These are phyloP conservation scores for Amblyjoppa proteus DNA, from an alignment of 2,888 invertebrate genomes.

Conservation along the genomic window DNA sequence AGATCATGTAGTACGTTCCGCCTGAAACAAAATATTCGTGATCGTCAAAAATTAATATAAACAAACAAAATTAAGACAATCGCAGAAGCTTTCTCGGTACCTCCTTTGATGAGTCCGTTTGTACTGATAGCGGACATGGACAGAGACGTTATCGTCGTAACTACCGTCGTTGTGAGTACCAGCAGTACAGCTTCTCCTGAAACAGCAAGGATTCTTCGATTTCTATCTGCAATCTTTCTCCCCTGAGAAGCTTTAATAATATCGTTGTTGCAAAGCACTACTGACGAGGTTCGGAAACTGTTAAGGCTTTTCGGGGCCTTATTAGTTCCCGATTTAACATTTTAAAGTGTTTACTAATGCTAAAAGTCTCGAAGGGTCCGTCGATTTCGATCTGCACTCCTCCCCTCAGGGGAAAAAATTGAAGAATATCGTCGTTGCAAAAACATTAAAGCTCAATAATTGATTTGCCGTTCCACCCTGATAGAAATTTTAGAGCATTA, in stretches of 20 bases:
- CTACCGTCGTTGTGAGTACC: slow-evolving; percentile 93
- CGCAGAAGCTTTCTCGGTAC: slow-evolving; percentile 84
- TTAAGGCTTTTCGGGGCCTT: no score
- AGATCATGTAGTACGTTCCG: slow-evolving; percentile 99
- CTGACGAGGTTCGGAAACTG: no score
- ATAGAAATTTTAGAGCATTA: no score
- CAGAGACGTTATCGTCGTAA: slow-evolving; percentile 96
- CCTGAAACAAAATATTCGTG: slow-evolving; percentile 87
- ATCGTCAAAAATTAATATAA: neutral
- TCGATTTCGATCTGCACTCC: neutral
- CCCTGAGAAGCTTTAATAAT: neutral
- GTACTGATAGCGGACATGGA: slow-evolving; percentile 99
- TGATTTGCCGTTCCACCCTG: no score
- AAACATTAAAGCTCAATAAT: neutral
- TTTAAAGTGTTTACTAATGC: no score
- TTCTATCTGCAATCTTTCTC: neutral
- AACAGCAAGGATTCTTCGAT: slow-evolving; percentile 41
- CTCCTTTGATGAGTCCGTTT: slow-evolving; percentile 98
- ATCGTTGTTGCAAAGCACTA: no score
- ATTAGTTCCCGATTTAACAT: no score
- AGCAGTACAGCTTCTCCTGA: slow-evolving; percentile 91
- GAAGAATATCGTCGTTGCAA: neutral
- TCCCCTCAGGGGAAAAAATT: neutral
- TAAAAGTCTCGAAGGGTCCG: neutral
- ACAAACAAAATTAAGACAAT: neutral